Base-by-base conservation (phyloP, 2,797 vertebrate species). In the Enteromius unitaeniatus region DNA sequence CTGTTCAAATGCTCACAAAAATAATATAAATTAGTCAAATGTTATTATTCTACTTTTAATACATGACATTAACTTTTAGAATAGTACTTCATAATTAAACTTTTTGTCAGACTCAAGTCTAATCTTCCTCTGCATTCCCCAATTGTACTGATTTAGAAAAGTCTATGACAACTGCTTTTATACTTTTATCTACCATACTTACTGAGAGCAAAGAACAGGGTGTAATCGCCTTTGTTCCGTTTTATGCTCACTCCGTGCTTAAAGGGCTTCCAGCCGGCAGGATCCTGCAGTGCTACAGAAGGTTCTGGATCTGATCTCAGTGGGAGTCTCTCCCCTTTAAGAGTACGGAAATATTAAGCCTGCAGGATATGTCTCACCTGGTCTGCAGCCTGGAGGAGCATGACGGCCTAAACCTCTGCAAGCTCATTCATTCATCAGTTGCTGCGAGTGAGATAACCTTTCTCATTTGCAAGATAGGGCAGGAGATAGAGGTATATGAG, bases 191-290 rank as follows among this genome's bases (percentile, higher is more conserved):
- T 76, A 49, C 76, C 51, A 31, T 60, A 74, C 31, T 81, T 28
- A 47, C 58, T n/a, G 37, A 83, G 68, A 68, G 14, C 85, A 23
- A 45, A 58, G 77, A 78, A 73, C 28, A 37, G 76, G 62, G 40
- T 73, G 49, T 79, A 86, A 86, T 86, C 81, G n/a, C 21, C 81
- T 83, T 86, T 83, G 85, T 86, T 86, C 81, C 65, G n/a, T 79
- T 80, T 78, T 62, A 72, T 21, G 26, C 77, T 77, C n/a, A n/a
- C 75, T 40, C 55, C 58, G 78, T 10, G 31, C 80, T 70, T 47
- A 86, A 83, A 83, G 64, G 81, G 82, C 70, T 79, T 86, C 85
- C 81, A 76, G 81, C 81, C 55, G 42, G 17, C 77, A 70, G 77
- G 51, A 76, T 83, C 69, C 81, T 21, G 77, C 69, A 23, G 81